These are phyloP conservation scores for Montipora capricornis DNA, from an alignment of 64 coral and sea anemone genomes.

Conservation along the genomic window DNA sequence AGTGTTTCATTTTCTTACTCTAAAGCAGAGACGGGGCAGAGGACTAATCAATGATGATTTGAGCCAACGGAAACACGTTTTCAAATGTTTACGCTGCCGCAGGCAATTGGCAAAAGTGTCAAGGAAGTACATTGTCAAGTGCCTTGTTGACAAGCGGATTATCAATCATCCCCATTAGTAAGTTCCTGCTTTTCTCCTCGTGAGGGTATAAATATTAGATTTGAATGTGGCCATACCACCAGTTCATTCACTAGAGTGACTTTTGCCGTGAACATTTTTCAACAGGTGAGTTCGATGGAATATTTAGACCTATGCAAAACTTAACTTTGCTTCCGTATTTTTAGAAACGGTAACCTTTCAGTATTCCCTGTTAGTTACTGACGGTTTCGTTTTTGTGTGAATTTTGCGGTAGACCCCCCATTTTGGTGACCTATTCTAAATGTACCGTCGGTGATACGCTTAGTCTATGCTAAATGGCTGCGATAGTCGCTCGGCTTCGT, in stretches of 20 bases:
- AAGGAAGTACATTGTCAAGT: no score
- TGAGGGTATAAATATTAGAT: no score
- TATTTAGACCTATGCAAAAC: slow-evolving; percentile 20
- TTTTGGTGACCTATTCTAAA: no score
- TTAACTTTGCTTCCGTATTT: not conserved
- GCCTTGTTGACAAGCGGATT: no score
- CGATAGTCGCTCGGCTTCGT: not conserved
- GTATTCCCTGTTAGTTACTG: not conserved
- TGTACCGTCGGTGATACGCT: not conserved
- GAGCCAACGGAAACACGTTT: slow-evolving; percentile 5
- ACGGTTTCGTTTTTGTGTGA: slow-evolving; percentile 8
- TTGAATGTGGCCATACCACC: not conserved
- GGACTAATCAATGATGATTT: slow-evolving; percentile 10
- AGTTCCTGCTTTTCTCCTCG: no score
- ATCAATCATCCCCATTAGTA: no score
- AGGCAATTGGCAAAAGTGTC: not conserved
- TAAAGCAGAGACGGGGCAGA: slow-evolving; percentile 1
- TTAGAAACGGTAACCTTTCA: not conserved
- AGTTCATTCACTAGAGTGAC: slow-evolving; percentile 8
- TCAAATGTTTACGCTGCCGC: slow-evolving; percentile 4
- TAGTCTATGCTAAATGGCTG: not conserved
- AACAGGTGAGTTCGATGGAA: slow-evolving; percentile 13
- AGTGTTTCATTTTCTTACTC: not conserved
- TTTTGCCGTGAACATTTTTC: slow-evolving; percentile 1
- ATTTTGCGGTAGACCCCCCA: not conserved